Percentiles rank a stretch among this genome's conserved stretches.
Conservation (phyloP, 2,113 vertebrate genomes). For the Aepyceros melampus region DNA sequence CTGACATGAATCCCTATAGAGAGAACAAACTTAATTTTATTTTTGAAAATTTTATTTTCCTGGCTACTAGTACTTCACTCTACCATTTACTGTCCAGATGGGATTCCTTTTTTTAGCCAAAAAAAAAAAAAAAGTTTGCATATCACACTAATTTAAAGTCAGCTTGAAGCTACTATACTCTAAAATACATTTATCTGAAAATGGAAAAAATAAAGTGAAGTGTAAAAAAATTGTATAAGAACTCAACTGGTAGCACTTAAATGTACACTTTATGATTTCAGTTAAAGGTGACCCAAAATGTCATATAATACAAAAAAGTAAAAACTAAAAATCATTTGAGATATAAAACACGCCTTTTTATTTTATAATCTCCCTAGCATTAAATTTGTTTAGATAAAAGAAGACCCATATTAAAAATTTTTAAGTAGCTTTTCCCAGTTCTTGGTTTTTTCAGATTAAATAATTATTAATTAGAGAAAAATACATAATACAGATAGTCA, state of each 20-base stretch:
- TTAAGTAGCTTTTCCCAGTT: background rate
- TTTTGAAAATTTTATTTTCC: conserved; percentile 61
- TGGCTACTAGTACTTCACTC: conserved; percentile 60
- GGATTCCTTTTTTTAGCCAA: conserved; percentile 68
- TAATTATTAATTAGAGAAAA: background rate
- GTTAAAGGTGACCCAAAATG: background rate
- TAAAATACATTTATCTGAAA: conserved; percentile 62
- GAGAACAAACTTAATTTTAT: conserved; percentile 57
- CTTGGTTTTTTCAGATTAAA: background rate
- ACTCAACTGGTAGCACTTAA: conserved; percentile 25
- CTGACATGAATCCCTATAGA: conserved; percentile 33
- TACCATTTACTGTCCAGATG: conserved; percentile 68
- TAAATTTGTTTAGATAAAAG: conserved; percentile 30
- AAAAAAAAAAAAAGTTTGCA: conserved; percentile 64
- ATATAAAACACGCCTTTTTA: background rate
- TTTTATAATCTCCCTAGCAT: background rate
- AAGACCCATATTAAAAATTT: background rate
- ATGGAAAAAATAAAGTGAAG: conserved; percentile 19
- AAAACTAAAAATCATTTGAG: background rate
- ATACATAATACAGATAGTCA: background rate
- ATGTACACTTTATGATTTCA: conserved; percentile 16
- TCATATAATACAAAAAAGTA: background rate
- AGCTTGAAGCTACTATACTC: conserved; percentile 57
- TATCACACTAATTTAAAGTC: conserved; percentile 61
- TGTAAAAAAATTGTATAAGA: conserved; percentile 54